These are phyloP conservation scores for Trichacis sp. DNA, from an alignment of 2,888 invertebrate genomes.

Conservation along the genomic window DNA sequence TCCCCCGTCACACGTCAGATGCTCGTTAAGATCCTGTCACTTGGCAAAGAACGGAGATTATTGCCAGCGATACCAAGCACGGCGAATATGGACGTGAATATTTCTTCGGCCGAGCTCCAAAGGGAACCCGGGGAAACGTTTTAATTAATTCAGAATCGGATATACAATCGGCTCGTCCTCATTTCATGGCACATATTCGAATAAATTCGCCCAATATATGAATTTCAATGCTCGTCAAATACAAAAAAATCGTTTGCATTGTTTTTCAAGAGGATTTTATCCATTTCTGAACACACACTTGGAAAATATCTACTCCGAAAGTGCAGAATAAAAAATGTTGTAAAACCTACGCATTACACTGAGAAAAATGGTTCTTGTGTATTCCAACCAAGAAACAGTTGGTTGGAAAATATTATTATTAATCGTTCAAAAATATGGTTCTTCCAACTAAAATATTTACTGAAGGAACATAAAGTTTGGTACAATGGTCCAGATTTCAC, in stretches of 20 bases:
- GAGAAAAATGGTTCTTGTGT: too few relatives aligned
- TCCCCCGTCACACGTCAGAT: slow-evolving; percentile 44
- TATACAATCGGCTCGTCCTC: not conserved
- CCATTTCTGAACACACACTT: too few relatives aligned
- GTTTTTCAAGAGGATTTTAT: slow-evolving; percentile 12
- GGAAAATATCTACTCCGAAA: too few relatives aligned
- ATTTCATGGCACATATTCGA: slow-evolving; percentile 8
- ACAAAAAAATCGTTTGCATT: slow-evolving; percentile 3
- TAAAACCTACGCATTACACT: too few relatives aligned
- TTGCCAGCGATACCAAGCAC: not conserved
- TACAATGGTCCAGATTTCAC: too few relatives aligned
- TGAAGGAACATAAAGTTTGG: too few relatives aligned
- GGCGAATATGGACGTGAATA: not conserved
- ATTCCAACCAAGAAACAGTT: too few relatives aligned
- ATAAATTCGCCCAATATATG: too few relatives aligned
- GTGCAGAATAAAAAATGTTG: too few relatives aligned
- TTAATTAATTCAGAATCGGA: slow-evolving; percentile 1
- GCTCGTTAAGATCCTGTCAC: slow-evolving; percentile 66
- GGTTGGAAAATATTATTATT: too few relatives aligned
- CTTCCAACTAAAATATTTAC: too few relatives aligned
- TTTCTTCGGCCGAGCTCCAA: not conserved
- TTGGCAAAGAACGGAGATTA: slow-evolving; percentile 41
- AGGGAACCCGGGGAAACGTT: slow-evolving; percentile 10
- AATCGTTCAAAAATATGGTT: too few relatives aligned
- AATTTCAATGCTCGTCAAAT: slow-evolving; percentile 12